phyloP scores from a whole-genome alignment of 2,888 invertebrate species.

The Elysia crispata region DNA sequence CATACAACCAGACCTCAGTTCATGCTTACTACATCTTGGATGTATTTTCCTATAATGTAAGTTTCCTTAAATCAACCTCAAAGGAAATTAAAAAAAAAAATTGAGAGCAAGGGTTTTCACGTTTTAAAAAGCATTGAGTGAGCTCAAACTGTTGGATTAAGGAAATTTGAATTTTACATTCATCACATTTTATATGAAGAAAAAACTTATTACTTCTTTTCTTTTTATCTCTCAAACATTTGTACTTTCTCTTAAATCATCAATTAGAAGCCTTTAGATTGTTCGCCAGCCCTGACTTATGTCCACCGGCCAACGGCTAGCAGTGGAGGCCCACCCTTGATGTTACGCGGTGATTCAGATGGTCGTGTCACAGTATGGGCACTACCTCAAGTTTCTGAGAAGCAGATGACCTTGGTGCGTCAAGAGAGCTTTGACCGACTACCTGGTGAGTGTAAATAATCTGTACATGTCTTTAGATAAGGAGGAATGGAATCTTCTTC shows the following conservation, averaged over 20 bases:
- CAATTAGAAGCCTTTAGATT: conserved; percentile 81
- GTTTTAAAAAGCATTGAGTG: no score
- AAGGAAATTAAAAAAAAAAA: no score
- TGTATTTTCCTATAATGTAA: conserved; percentile 69
- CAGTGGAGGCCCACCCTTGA: conserved; percentile 78
- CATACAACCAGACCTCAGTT: conserved; percentile 80
- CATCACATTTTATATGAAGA: no score
- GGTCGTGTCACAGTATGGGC: conserved; percentile 93
- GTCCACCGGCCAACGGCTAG: conserved; percentile 66
- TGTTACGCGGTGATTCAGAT: conserved; percentile 93
- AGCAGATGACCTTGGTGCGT: conserved; percentile 82
- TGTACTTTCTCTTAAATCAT: not conserved
- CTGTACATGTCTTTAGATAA: conserved; percentile 12
- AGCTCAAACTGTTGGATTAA: no score
- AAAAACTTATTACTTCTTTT: no score
- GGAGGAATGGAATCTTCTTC: no score
- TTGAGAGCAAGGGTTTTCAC: no score
- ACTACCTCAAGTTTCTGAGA: conserved; percentile 88
- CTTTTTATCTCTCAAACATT: not conserved
- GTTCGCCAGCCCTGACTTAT: conserved; percentile 93
- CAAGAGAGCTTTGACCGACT: conserved; percentile 80
- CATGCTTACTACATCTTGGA: conserved; percentile 72
- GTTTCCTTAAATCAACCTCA: conserved; percentile 7
- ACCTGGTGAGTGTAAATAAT: conserved; percentile 72
- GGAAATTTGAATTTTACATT: no score